Evolutionary conservation across 1,140 invertebrate genomes (phyloP).

Genomic region (Formica exsecta): DNA sequence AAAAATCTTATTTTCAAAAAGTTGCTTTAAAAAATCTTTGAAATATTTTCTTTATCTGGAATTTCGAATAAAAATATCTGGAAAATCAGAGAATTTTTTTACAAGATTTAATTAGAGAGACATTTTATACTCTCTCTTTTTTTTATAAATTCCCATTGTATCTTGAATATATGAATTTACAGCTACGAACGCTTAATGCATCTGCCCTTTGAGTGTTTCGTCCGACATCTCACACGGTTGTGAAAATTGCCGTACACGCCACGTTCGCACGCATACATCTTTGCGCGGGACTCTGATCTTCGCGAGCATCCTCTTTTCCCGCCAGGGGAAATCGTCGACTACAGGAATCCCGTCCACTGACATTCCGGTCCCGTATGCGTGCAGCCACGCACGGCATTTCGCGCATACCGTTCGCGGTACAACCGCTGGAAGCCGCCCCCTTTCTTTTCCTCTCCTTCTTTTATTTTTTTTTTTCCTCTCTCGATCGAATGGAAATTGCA

Average conservation of each 20-base stretch:
- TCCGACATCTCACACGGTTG: neutral
- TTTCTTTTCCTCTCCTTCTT: neutral
- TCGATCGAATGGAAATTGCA: slow-evolving; percentile 48
- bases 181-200: neutral
- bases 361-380: slow-evolving; percentile 68
- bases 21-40: too few species aligned
- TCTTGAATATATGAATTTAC: neutral
- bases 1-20: too few species aligned
- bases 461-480: neutral
- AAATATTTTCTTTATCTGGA: too few species aligned
- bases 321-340: slow-evolving; percentile 62
- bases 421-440: slow-evolving; percentile 22
- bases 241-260: neutral
- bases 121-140: neutral
- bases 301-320: slow-evolving; percentile 23
- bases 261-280: neutral
- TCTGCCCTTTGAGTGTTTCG: neutral
- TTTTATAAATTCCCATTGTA: neutral
- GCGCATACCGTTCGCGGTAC: slow-evolving; percentile 55
- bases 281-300: slow-evolving; percentile 8
- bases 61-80: too few species aligned
- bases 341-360: slow-evolving; percentile 71
- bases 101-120: too few species aligned
- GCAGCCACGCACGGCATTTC: slow-evolving; percentile 64
- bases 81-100: too few species aligned